Conservation (phyloP, 2,113 vertebrate genomes). For the Hassar affinis region DNA sequence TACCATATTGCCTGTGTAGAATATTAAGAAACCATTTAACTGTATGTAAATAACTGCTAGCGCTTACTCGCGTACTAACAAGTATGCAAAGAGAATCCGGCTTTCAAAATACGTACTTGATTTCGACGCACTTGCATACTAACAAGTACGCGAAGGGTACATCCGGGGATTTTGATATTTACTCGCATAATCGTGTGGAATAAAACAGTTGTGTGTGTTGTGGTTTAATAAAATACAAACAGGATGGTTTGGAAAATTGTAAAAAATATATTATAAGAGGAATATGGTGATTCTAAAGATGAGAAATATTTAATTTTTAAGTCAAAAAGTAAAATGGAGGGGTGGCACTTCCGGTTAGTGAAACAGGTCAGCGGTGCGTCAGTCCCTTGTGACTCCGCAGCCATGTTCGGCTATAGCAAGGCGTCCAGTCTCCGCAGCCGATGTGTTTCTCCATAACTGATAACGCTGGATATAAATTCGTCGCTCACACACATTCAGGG, state of each 20-base stretch:
- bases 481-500: not conserved
- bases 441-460: conserved; percentile 33
- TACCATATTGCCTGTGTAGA: not conserved
- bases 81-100: not conserved
- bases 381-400: conserved; percentile 58
- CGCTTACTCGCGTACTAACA: not conserved
- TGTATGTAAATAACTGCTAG: not conserved
- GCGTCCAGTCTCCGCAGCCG: conserved; percentile 38
- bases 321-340: not conserved
- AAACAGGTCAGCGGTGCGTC: conserved; percentile 44
- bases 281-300: not conserved
- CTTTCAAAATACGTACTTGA: too few relatives aligned
- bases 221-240: not conserved
- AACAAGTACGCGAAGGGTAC: not conserved
- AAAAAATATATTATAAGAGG: not conserved
- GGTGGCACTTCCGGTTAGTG: conserved; percentile 16
- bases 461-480: conserved; percentile 1
- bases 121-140: not conserved
- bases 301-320: not conserved
- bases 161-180: not conserved
- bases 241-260: not conserved
- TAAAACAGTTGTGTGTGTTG: not conserved
- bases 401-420: conserved; percentile 53
- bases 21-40: not conserved
- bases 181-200: not conserved